Evolutionary conservation across 1,140 invertebrate species (phyloP), one percentile per base, ranked within the genome.

Genomic region (Eufriesea mexicana): DNA sequence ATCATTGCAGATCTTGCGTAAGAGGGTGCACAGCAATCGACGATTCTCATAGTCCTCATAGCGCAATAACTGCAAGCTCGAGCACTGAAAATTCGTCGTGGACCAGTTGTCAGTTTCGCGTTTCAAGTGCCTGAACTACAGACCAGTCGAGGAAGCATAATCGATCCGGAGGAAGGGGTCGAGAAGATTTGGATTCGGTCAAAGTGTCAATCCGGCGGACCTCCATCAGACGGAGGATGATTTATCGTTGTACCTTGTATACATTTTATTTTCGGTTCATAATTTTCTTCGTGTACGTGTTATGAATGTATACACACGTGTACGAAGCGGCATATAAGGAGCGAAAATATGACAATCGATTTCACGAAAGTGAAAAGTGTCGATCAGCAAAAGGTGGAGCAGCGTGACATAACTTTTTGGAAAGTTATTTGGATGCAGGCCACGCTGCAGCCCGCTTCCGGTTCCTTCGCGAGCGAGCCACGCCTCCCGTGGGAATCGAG

Each of bases 401-500:
- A 23, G 23, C 2, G 7, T 80, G 59, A 80, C 16, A 62, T 72
- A 80, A 80, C 25, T 54, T 80, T 74, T 66, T 64, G 79, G 71
- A 80, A 80, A 80, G 79, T 28, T 2, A 64, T 73, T 45, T 7
- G 16, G 49, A 68, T 47, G 55, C 20, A 84, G 55, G 35, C 45
- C 72, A n/a, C 23, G 51, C 8, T 16, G 67, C 23, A 28, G 16
- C 55, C 0, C 67, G 35, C 23, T 87, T 86, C 55, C 86, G 84
- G 68, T 79, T 86, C 71, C 79, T 78, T n/a, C n/a, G 42, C 45
- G 55, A 51, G 16, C 62, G 10, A 0, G 20, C 47, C 47, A 20
- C 49, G 28, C 66, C 62, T 18, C 20, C 47, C 77, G 77, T 86
- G 86, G 77, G 84, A 86, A 88, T 73, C 67, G 70, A 67, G 54